phyloP scores from a whole-genome alignment of 2,113 vertebrate species.

The Carettochelys insculpta region DNA sequence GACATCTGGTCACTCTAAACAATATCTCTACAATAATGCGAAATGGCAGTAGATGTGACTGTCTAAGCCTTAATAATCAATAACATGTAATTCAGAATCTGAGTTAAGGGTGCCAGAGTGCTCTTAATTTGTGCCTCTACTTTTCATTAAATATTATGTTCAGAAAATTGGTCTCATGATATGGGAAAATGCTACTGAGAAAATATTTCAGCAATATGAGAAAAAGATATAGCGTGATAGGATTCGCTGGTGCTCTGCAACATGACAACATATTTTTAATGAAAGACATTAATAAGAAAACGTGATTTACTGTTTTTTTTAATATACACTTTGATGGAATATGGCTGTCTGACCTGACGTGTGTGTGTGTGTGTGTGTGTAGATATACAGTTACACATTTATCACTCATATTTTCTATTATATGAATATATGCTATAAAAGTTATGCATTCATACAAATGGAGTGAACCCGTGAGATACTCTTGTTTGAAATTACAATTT shows the following conservation, averaged over 20 bases:
- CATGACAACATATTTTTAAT: conserved; percentile 54
- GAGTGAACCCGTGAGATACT: background rate
- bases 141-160: background rate
- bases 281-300: conserved; percentile 38
- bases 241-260: conserved; percentile 58
- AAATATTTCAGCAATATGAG: background rate
- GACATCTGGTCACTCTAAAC: background rate
- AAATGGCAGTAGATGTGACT: too few relatives aligned
- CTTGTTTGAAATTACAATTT: background rate
- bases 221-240: conserved; percentile 22
- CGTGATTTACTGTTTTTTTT: conserved; percentile 54
- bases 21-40: background rate
- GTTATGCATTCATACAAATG: background rate
- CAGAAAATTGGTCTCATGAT: background rate
- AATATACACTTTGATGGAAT: conserved; percentile 50
- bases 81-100: background rate
- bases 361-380: accelerated
- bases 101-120: background rate
- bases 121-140: background rate
- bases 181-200: background rate
- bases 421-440: background rate
- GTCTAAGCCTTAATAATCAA: background rate
- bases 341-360: conserved; percentile 14
- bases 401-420: background rate
- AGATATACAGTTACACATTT: background rate